phyloP scores from a whole-genome alignment of 2,888 invertebrate genomes.

The Drosophila fungiperda region DNA sequence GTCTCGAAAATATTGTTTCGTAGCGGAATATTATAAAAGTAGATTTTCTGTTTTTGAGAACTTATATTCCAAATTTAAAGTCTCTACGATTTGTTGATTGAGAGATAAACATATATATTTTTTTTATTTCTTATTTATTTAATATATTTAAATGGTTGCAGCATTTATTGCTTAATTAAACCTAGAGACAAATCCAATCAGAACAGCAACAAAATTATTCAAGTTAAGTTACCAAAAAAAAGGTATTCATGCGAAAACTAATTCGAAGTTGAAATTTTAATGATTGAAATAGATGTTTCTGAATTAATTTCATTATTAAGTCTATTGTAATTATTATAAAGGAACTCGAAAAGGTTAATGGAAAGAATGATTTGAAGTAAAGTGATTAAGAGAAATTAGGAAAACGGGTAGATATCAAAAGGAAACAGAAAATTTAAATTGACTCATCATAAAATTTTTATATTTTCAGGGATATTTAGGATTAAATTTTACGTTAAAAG shows the following conservation, averaged over 20 bases:
- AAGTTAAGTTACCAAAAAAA: background rate
- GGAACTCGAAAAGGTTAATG: background rate
- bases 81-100: background rate
- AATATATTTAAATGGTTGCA: too few species aligned
- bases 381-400: background rate
- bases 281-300: background rate
- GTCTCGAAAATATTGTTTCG: background rate
- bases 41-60: background rate
- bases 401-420: background rate
- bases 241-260: background rate
- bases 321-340: background rate
- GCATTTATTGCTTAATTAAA: too few species aligned
- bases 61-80: background rate
- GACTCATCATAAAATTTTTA: background rate
- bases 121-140: too few species aligned
- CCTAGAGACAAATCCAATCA: background rate
- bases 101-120: too few species aligned
- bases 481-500: background rate
- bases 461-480: background rate
- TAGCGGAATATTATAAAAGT: background rate
- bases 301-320: background rate
- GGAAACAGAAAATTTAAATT: background rate
- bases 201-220: background rate
- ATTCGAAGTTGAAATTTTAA: background rate
- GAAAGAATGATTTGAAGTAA: background rate